Evolutionary conservation across 2,797 vertebrate genomes (phyloP).

Genomic region (Tiaroga cobitis): DNA sequence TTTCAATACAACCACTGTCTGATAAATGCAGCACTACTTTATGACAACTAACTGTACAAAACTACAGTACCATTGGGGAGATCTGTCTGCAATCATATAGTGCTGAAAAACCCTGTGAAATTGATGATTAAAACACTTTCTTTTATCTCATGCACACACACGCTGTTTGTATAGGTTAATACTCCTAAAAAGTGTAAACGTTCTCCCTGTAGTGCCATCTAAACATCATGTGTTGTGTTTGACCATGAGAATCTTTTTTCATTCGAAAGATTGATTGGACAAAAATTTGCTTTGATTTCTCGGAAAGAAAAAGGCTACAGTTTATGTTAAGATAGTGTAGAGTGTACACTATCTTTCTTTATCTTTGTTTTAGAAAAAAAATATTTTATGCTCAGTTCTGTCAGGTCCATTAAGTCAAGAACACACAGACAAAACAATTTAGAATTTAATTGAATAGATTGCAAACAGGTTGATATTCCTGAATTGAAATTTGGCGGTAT

Average conservation of each 20-base stretch:
- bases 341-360: neutral
- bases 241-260: neutral
- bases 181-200: neutral
- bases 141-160: neutral
- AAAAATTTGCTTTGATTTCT: neutral
- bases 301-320: neutral
- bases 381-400: neutral
- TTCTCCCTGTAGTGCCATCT: neutral
- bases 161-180: neutral
- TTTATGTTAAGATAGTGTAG: too few species aligned
- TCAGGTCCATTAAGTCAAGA: too few species aligned
- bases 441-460: too few species aligned
- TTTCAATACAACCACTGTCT: neutral
- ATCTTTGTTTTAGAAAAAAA: neutral
- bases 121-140: neutral
- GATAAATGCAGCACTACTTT: neutral
- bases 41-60: neutral
- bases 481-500: too few species aligned
- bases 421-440: too few species aligned
- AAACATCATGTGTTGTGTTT: conserved; percentile 1
- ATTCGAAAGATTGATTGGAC: neutral
- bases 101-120: neutral
- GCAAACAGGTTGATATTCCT: too few species aligned
- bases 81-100: neutral
- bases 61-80: neutral